These are phyloP conservation scores for Latrodectus hesperus DNA, from an alignment of 2,888 invertebrate species.

Conservation along the genomic window DNA sequence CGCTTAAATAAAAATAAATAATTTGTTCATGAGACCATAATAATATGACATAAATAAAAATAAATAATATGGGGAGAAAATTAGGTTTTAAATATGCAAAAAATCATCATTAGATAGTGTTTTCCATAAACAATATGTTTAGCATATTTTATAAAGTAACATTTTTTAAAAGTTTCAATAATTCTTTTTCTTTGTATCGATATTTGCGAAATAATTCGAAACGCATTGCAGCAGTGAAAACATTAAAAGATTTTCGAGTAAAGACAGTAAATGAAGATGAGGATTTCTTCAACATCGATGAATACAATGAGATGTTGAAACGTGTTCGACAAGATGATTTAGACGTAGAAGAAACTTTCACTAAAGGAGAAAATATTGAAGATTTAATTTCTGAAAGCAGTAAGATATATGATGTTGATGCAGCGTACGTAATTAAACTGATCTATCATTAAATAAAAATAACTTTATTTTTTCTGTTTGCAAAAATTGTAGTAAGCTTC, in stretches of 20 bases:
- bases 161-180: not conserved
- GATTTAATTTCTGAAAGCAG: not conserved
- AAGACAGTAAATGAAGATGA: not conserved
- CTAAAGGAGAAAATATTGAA: constrained; percentile 19
- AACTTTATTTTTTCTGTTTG: too few relatives aligned
- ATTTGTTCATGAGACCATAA: too few relatives aligned
- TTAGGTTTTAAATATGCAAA: too few relatives aligned
- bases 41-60: too few relatives aligned
- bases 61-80: too few relatives aligned
- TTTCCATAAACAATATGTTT: not conserved
- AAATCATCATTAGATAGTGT: too few relatives aligned
- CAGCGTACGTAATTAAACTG: too few relatives aligned
- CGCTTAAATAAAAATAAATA: too few relatives aligned
- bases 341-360: constrained; percentile 24
- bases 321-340: constrained; percentile 6
- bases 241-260: not conserved
- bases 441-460: not conserved
- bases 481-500: too few relatives aligned
- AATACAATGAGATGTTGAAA: constrained; percentile 3
- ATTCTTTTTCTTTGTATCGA: not conserved
- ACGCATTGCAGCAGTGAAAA: not conserved
- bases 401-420: not conserved
- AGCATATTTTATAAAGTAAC: not conserved
- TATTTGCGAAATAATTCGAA: not conserved
- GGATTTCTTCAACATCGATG: not conserved